Percentiles rank a stretch among this genome's conserved stretches.
Evolutionary conservation across 2,797 vertebrate genomes (phyloP).

Genomic region (Melanotaenia parkinsoni): DNA sequence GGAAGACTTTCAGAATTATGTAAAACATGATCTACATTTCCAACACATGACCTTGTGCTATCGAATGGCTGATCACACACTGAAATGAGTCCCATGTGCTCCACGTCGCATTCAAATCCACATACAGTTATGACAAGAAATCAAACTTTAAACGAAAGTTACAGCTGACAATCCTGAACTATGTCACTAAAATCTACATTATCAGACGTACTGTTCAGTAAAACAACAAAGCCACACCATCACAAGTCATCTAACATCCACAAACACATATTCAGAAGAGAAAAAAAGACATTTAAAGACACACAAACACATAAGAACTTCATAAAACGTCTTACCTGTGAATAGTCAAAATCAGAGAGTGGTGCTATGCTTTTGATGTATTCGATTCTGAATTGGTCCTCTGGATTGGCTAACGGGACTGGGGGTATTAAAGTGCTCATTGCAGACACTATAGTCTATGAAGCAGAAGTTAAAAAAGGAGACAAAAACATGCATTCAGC

Average conservation of each 20-base stretch:
- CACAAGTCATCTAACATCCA: conserved; percentile 39
- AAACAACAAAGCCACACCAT: conserved; percentile 27
- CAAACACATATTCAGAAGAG: background rate
- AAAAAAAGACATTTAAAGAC: background rate
- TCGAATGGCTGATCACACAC: conserved; percentile 56
- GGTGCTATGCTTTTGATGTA: conserved; percentile 99
- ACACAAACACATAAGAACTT: background rate
- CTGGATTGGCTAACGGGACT: conserved; percentile 95
- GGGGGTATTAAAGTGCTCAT: conserved; percentile 99
- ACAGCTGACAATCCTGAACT: conserved; percentile 19
- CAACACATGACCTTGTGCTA: conserved; percentile 62
- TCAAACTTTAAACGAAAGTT: conserved; percentile 11
- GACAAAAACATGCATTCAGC: conserved; percentile 58
- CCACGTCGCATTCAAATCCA: conserved; percentile 44
- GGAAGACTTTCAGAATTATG: conserved; percentile 72
- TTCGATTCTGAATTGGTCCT: conserved; percentile 98
- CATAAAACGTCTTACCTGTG: conserved; percentile 88
- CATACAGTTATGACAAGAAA: conserved; percentile 8
- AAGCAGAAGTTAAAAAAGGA: conserved; percentile 62
- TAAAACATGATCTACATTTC: conserved; percentile 74
- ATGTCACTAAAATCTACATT: conserved; percentile 23
- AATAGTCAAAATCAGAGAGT: conserved; percentile 97
- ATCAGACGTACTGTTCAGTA: conserved; percentile 11
- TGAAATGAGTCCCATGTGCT: conserved; percentile 50
- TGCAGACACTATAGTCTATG: conserved; percentile 97